Evolutionary conservation across 1,140 invertebrate species (phyloP).

Genomic region (Papilio polyxenes): DNA sequence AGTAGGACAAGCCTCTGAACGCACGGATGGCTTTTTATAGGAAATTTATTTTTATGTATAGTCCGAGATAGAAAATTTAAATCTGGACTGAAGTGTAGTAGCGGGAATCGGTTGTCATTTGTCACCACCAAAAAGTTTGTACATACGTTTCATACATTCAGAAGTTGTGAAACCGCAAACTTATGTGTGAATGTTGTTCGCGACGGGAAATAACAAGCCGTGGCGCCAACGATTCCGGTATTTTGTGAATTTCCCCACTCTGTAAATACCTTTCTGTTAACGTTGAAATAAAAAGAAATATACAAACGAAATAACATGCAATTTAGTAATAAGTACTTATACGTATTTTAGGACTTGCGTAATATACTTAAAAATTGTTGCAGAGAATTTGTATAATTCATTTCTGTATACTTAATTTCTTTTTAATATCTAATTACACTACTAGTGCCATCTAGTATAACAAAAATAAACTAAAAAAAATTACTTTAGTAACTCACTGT

Average conservation of each 20-base stretch:
- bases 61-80: background rate
- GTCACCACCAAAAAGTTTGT: no score
- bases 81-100: no score
- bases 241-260: constrained; percentile 2
- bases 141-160: background rate
- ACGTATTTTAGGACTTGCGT: background rate
- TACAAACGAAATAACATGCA: background rate
- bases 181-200: background rate
- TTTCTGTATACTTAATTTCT: no score
- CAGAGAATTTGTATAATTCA: no score
- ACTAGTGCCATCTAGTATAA: no score
- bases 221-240: constrained; percentile 6
- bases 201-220: constrained; percentile 2
- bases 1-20: background rate
- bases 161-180: background rate
- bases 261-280: background rate
- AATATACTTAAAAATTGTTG: no score
- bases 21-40: background rate
- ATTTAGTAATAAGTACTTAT: background rate
- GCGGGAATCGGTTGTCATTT: no score
- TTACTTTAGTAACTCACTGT: no score
- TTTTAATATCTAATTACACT: no score
- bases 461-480: no score
- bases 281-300: background rate
- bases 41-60: background rate